Evolutionary conservation across 2,113 vertebrate species (phyloP), one percentile per base, ranked within the genome.

Genomic region (Agapornis roseicollis): DNA sequence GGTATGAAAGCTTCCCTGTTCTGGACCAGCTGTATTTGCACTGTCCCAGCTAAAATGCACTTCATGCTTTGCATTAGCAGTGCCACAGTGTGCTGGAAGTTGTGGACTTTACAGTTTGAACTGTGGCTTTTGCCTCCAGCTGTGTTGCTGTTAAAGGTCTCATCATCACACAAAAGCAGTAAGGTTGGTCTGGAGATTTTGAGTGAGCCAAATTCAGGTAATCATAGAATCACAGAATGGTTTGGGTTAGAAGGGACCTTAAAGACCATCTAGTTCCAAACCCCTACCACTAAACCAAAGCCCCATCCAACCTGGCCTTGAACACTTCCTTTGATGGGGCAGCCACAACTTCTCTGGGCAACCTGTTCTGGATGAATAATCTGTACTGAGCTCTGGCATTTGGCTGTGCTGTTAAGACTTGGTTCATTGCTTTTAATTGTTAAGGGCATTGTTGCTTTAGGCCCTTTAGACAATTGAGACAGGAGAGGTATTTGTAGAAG

Each of bases 1-100:
- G 98, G 98, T 99, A 97, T 18, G 37, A 73, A 66, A 85, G 46
- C 29, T 33, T 71, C 5, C 3, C 39, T 39, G 10, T 42, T 91
- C 61, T 80, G 70, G 22, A 61, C 68, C 25, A 69, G 53, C 70
- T 71, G 15, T 46, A 28, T 64, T 85, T 89, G 55, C 42, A 69
- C 42, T 73, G 37, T 90, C 66, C 13, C 33, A 58, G 63, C 31
- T 76, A 29, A 81, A 80, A 63, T 16, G 14, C 15, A 25, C 35
- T 64, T 93, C 3, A 2, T 71, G 35, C 44, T 86, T 88, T 84
- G 35, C 13, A 5, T 80, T 74, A 68, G 72, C 64, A 71, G 31
- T 63, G 39, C 44, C 24, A 6, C 1, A 1, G 22, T 25, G 27
- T 39, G 14, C 16, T 49, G 46, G 46, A 31, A 58, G 15, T 55